Evolutionary conservation across 2,888 invertebrate genomes (phyloP), one percentile per base, ranked within the genome.

Genomic region (Thecocarcelia acutangulata): DNA sequence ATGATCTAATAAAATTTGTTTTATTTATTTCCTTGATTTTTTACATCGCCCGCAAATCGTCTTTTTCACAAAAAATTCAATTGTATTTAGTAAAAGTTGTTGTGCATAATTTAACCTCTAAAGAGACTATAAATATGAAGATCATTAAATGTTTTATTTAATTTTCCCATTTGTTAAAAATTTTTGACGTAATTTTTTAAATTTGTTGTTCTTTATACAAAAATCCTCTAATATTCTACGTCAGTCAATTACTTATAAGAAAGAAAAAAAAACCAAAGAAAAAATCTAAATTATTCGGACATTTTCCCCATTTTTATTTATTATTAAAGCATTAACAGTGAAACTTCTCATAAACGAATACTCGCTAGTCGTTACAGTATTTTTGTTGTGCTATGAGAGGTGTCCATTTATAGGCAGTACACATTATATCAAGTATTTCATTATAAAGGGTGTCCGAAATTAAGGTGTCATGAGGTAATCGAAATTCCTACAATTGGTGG

Each of bases 181-280:
- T 37, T 12, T 12, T 17, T 73, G 73, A 73, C 73, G 73, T 44
- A 44, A 59, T 63, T 73, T 63, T 44, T 12, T 15, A 54, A 48
- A 70, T 33, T 5, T 13, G 50, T 19, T 11, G 17, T 50, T 37
- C 8, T 8, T 17, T 48, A 11, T 3, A 46, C n/a, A 37, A 12
- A 46, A 37, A 2, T 15, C 50, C 21, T 40, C 4, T 42, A 54
- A 6, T 15, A 13, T 15, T n/a, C 9, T 9, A 59, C 75, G 75
- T 75, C 75, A 75, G 48, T 46, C 33, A 9, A 63, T 74, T 37
- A 37, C 48, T 50, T 19, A 48, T 48, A 42, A 44, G 40, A 63
- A 24, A 37, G 8, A 59, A 58, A 24, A 74, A 48, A 44, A 68
- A 40, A 64, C 19, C 12, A 2, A 58, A 66, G 17, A 74, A 48